Percentiles rank a stretch among this genome's conserved stretches.
These are phyloP conservation scores for Lordiphosa collinella DNA, from an alignment of 1,140 invertebrate species.

Conservation along the genomic window DNA sequence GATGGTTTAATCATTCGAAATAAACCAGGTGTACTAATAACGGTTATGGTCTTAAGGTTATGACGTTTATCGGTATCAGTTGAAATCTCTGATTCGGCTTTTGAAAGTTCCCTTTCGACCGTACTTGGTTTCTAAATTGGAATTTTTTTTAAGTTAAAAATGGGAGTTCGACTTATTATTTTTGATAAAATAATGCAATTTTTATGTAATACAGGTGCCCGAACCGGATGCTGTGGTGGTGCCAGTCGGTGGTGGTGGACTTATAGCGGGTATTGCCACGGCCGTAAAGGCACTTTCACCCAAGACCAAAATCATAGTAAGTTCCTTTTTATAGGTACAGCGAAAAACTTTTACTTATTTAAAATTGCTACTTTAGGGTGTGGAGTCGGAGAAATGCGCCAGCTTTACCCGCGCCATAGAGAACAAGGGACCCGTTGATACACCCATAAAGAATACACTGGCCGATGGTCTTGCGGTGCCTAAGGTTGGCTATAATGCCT, in stretches of 20 bases:
- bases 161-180: too few relatives aligned
- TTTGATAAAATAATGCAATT: too few relatives aligned
- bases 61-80: too few relatives aligned
- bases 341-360: too few relatives aligned
- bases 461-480: constrained; percentile 96
- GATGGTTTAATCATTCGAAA: too few relatives aligned
- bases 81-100: too few relatives aligned
- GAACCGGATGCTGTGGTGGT: constrained; percentile 89
- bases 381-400: constrained; percentile 93
- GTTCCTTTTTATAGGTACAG: constrained; percentile 6
- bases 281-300: constrained; percentile 93
- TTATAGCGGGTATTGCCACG: constrained; percentile 92
- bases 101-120: too few relatives aligned
- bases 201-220: constrained; percentile 80
- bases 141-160: too few relatives aligned
- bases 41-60: too few relatives aligned
- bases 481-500: constrained; percentile 93
- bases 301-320: constrained; percentile 87
- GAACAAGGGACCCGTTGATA: constrained; percentile 85
- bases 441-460: constrained; percentile 87
- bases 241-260: constrained; percentile 93
- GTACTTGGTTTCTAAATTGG: too few relatives aligned
- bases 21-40: too few relatives aligned
- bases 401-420: constrained; percentile 90
- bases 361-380: constrained; percentile 83